These are phyloP conservation scores for Leptinotarsa undecemlineata DNA, from an alignment of 1,140 invertebrate species.

Conservation along the genomic window DNA sequence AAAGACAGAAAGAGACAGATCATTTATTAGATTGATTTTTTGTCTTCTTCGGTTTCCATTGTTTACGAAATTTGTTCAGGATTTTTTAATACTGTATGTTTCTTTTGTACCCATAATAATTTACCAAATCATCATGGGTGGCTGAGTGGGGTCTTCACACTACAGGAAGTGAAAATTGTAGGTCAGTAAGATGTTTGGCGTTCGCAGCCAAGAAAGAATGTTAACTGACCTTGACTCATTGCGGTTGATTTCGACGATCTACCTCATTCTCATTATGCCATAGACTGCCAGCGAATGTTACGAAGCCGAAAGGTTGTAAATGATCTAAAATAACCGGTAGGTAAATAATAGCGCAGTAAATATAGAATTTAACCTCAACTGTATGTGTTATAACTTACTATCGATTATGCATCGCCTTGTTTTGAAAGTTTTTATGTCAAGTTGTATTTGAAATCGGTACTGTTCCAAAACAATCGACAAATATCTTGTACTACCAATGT, in stretches of 20 bases:
- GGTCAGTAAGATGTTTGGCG: constrained; percentile 46
- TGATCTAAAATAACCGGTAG: background rate
- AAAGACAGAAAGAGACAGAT: too few species aligned
- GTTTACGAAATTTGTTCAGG: too few species aligned
- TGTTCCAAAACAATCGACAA: too few species aligned
- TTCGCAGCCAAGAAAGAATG: constrained; percentile 39
- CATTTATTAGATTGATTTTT: too few species aligned
- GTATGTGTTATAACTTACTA: too few species aligned
- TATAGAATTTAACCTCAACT: background rate
- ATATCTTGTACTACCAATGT: too few species aligned
- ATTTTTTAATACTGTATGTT: too few species aligned
- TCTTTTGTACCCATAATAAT: too few species aligned
- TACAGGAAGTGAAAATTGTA: constrained; percentile 49
- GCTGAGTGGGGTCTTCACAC: constrained; percentile 20
- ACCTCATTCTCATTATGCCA: constrained; percentile 8
- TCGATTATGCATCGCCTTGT: too few species aligned
- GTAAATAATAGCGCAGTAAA: background rate
- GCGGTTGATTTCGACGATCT: background rate
- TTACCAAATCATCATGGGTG: constrained; percentile 24
- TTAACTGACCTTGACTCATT: constrained; percentile 46
- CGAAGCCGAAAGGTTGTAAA: background rate
- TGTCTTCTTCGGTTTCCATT: too few species aligned
- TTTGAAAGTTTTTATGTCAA: too few species aligned
- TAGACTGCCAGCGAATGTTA: constrained; percentile 5
- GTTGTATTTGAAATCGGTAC: too few species aligned